Evolutionary conservation across 1,140 invertebrate genomes (phyloP).

Genomic region (Drosophila elegans): DNA sequence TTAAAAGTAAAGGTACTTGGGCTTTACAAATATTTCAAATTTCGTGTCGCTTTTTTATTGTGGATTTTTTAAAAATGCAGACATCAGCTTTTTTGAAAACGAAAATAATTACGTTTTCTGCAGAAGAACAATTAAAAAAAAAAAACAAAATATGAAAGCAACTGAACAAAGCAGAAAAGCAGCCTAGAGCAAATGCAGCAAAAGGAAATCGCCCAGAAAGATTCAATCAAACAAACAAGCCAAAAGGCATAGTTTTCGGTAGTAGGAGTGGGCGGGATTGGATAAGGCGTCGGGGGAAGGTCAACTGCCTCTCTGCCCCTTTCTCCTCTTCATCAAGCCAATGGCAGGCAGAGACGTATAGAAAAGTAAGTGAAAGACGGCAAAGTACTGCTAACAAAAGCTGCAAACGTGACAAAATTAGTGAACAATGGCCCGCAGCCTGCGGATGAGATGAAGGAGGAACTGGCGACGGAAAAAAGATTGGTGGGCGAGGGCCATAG

Average conservation of each 20-base stretch:
- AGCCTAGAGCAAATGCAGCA: slow-evolving; percentile 26
- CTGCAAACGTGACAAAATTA: slow-evolving; percentile 83
- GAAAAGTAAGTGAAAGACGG: slow-evolving; percentile 64
- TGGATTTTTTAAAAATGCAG: no score
- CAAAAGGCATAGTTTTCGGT: slow-evolving; percentile 31
- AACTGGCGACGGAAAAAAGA: slow-evolving; percentile 43
- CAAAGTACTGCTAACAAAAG: slow-evolving; percentile 70
- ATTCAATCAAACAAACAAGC: slow-evolving; percentile 54
- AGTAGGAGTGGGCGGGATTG: neutral
- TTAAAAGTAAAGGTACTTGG: no score
- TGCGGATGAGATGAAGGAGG: slow-evolving; percentile 48
- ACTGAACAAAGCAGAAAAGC: slow-evolving; percentile 21
- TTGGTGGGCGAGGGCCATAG: neutral
- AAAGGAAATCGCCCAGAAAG: slow-evolving; percentile 63
- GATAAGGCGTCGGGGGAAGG: slow-evolving; percentile 15
- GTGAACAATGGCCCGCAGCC: slow-evolving; percentile 72
- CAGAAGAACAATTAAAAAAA: neutral
- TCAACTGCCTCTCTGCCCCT: slow-evolving; percentile 12
- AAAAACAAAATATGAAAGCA: slow-evolving; percentile 22
- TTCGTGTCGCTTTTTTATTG: no score
- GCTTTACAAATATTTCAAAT: no score
- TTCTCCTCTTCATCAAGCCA: slow-evolving; percentile 25
- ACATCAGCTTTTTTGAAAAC: no score
- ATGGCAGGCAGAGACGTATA: slow-evolving; percentile 30
- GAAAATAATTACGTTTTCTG: neutral